phyloP scores from a whole-genome alignment of 35 echinoderm and acorn worm genomes.

The Heliocidaris tuberculata region DNA sequence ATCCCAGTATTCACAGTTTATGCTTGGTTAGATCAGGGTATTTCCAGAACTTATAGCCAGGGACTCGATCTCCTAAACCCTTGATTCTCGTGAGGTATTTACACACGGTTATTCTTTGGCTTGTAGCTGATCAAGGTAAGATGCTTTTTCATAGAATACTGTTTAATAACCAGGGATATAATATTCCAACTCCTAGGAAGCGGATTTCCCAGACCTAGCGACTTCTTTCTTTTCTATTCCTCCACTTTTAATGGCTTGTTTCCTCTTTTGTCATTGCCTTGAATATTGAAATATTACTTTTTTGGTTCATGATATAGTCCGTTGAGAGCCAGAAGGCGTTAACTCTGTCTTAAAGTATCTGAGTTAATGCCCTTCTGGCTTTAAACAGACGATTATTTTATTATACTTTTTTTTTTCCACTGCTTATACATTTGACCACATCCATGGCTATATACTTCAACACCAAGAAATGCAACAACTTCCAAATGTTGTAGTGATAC shows the following conservation, averaged over 20 bases:
- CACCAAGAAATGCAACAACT: too few relatives aligned
- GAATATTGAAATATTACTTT: background rate
- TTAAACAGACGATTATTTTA: too few relatives aligned
- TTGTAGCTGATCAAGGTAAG: background rate
- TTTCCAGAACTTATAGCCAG: background rate
- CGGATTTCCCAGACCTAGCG: background rate
- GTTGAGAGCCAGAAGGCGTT: too few relatives aligned
- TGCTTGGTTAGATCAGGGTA: background rate
- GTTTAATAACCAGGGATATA: background rate
- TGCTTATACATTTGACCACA: too few relatives aligned
- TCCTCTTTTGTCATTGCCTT: background rate
- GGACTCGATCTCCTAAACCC: background rate
- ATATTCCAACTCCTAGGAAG: background rate
- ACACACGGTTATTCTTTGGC: background rate
- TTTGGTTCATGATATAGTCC: too few relatives aligned
- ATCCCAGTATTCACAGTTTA: too few relatives aligned
- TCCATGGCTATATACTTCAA: too few relatives aligned
- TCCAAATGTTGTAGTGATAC: too few relatives aligned
- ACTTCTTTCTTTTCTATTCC: background rate
- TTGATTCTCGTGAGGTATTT: background rate
- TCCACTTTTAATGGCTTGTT: background rate
- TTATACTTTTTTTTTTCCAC: too few relatives aligned
- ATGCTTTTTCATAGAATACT: background rate
- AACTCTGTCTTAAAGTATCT: too few relatives aligned
- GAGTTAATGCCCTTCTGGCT: too few relatives aligned